phyloP scores from a whole-genome alignment of 2,888 invertebrate genomes.

The Plagodis dolabraria region DNA sequence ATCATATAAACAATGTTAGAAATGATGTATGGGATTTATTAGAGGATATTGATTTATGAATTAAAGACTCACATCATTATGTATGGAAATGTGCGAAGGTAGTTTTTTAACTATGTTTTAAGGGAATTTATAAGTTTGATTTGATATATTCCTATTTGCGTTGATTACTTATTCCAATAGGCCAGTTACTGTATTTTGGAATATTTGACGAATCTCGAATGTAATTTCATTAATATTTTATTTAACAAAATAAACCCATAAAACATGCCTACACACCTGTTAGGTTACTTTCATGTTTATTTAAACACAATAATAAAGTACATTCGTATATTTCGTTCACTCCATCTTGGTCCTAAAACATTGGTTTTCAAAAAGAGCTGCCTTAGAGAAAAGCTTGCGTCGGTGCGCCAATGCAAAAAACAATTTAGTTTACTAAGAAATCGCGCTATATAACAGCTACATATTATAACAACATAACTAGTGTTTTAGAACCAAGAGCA shows the following conservation, averaged over 20 bases:
- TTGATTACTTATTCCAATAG: neutral
- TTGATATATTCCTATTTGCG: neutral
- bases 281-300: slow-evolving; percentile 10
- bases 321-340: slow-evolving; percentile 4
- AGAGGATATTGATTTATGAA: slow-evolving; percentile 29
- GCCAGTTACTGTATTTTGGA: slow-evolving; percentile 2
- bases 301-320: slow-evolving; percentile 11
- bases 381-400: slow-evolving; percentile 24
- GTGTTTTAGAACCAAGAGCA: slow-evolving; percentile 18
- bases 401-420: slow-evolving; percentile 18
- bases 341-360: slow-evolving; percentile 22
- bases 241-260: slow-evolving; percentile 4
- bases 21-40: slow-evolving; percentile 50
- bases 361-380: slow-evolving; percentile 14
- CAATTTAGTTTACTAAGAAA: slow-evolving; percentile 11
- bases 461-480: slow-evolving; percentile 4
- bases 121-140: slow-evolving; percentile 5
- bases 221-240: slow-evolving; percentile 14
- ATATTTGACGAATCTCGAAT: slow-evolving; percentile 8
- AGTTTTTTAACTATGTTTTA: neutral
- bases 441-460: slow-evolving; percentile 22
- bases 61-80: slow-evolving; percentile 9
- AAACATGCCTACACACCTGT: slow-evolving; percentile 12
- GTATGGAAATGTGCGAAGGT: slow-evolving; percentile 10
- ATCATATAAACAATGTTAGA: slow-evolving; percentile 70